These are phyloP conservation scores for Psittacula echo DNA, from an alignment of 2,797 vertebrate species.

Conservation along the genomic window DNA sequence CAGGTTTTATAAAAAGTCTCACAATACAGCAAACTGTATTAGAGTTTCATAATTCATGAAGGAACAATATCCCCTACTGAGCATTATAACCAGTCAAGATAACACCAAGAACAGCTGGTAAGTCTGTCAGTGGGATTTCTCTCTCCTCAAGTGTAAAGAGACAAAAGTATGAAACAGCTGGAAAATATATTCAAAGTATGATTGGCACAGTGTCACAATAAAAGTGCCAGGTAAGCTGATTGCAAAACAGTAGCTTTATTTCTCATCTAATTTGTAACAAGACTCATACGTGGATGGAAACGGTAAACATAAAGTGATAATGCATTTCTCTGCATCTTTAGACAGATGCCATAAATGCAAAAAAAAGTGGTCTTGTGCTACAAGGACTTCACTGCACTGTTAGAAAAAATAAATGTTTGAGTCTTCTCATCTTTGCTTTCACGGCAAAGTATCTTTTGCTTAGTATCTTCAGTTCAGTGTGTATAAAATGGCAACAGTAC, in stretches of 20 bases:
- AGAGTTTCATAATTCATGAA: constrained; percentile 54
- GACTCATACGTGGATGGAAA: background rate
- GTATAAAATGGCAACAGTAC: background rate
- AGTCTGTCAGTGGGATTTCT: constrained; percentile 27
- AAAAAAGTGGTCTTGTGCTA: background rate
- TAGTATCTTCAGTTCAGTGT: background rate
- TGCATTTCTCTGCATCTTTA: background rate
- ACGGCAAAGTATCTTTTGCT: background rate
- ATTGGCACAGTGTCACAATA: background rate
- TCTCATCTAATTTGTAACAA: background rate
- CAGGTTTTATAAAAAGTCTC: constrained; percentile 10
- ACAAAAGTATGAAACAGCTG: background rate
- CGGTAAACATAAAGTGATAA: background rate
- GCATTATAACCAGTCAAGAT: constrained; percentile 20
- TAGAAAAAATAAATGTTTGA: background rate
- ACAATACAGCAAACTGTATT: background rate
- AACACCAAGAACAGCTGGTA: constrained; percentile 38
- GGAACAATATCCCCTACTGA: constrained; percentile 12
- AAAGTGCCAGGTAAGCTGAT: background rate
- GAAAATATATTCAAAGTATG: constrained; percentile 1
- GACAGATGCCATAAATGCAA: background rate
- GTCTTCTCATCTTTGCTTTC: background rate
- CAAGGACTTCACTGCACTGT: background rate
- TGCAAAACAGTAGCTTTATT: background rate
- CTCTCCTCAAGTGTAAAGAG: background rate